Evolutionary conservation across 2,888 invertebrate genomes (phyloP).

Genomic region (Sinhomidia bicolor): DNA sequence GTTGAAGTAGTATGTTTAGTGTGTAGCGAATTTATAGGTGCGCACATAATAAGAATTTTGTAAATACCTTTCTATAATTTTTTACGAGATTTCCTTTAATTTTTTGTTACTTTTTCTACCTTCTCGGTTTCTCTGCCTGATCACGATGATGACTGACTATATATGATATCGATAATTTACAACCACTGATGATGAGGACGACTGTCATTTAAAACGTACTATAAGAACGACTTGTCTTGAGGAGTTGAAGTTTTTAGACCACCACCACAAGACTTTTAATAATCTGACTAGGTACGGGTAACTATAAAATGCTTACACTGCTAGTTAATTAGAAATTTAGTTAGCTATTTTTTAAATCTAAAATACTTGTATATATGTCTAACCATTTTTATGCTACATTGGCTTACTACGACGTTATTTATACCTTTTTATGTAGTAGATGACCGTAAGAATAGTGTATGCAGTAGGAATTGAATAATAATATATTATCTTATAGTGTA

Average conservation of each 20-base stretch:
- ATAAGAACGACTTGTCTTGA: not conserved
- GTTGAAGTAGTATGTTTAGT: too few species aligned
- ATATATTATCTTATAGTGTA: not conserved
- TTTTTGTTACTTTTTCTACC: not conserved
- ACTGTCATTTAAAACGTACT: conserved; percentile 8
- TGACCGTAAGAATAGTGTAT: too few species aligned
- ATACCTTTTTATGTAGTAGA: too few species aligned
- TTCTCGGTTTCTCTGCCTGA: not conserved
- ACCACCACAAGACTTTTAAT: not conserved
- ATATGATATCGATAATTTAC: conserved; percentile 13
- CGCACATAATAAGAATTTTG: conserved; percentile 12
- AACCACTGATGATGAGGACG: conserved; percentile 6
- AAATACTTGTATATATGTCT: not conserved
- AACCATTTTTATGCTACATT: not conserved
- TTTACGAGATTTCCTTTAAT: not conserved
- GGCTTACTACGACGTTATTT: conserved; percentile 6
- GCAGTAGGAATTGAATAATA: too few species aligned
- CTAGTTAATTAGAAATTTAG: too few species aligned
- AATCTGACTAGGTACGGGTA: not conserved
- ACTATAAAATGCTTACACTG: not conserved
- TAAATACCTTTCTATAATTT: too few species aligned
- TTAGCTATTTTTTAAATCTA: too few species aligned
- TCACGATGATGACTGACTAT: not conserved
- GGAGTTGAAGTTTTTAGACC: too few species aligned
- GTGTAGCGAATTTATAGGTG: not conserved